Base-by-base conservation (phyloP, 2,888 invertebrate species). In the Strigamia crassipes region DNA sequence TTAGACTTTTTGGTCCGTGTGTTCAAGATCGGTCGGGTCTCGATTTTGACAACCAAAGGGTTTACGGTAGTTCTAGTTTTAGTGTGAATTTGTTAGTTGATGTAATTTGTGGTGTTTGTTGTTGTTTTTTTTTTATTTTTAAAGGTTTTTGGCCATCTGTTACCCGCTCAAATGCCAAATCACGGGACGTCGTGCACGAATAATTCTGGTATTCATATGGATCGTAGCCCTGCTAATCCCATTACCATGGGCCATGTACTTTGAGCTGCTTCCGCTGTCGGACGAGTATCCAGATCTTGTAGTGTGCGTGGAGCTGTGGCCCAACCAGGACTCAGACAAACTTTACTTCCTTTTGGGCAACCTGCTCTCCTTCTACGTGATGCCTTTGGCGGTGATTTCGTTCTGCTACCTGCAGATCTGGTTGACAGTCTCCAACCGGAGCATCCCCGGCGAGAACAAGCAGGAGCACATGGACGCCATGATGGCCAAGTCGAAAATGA, bases 401-500 rank as follows among this genome's bases (percentile, higher is more conserved):
- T 91, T 95, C 88, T 97, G 96, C 89, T 97, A 97, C 89, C 92
- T 95, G 31, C 90, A 96, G 80, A 97, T 97, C 86, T 96, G 95
- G 93, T 92, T 96, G 85, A 94, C 95, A 85, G 95, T 96, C 9
- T 95, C 94, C 91, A 92, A 94, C 84, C 90, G 97, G 51, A 91
- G 94, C 84, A 96, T 96, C 84, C 96, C 96, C 0, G 94, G 95
- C 0, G 96, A 96, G 86, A 94, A 95, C 15, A 95, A 94, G 88
- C 95, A 95, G 86, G 94, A 94, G 5, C 94, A 94, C 87, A 94
- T 96, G 93, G 95, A 95, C 87, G 91, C 94, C 84, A 94, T 96
- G 92, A 95, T 96, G 87, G 95, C 96, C 86, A 95, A 95, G 88
- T 96, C 96, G 73, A 96, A 96, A 90, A 94, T 96, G 56, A 96